Conservation (phyloP, 2,113 vertebrate genomes). For the Hippoglossus stenolepis region DNA sequence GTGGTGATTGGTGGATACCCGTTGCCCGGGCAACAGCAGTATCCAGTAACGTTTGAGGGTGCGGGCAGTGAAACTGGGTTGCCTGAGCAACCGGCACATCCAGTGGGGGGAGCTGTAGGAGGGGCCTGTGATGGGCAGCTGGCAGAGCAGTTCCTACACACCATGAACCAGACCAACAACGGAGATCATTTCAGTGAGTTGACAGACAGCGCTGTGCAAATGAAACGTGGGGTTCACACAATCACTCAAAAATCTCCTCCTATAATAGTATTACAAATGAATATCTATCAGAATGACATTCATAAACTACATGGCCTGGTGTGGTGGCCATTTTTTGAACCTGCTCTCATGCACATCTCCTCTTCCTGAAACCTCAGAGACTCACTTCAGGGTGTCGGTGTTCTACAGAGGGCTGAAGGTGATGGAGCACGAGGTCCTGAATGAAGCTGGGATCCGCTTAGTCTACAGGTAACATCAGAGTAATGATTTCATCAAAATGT, state of each 20-base stretch:
- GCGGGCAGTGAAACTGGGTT: slow-evolving; percentile 59
- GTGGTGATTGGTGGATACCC: slow-evolving; percentile 55
- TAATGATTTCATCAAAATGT: not conserved
- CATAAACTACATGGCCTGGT: not conserved
- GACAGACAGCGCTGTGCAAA: slow-evolving; percentile 3
- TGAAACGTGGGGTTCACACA: not conserved
- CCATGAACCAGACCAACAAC: slow-evolving; percentile 57
- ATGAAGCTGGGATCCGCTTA: slow-evolving; percentile 81
- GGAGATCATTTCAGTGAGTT: slow-evolving; percentile 74
- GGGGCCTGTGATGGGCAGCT: slow-evolving; percentile 45
- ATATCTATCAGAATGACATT: not conserved
- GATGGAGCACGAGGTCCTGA: slow-evolving; percentile 72
- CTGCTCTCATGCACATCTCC: not conserved
- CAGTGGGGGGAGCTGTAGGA: slow-evolving; percentile 60
- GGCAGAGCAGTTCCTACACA: slow-evolving; percentile 58
- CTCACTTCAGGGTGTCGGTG: slow-evolving; percentile 81
- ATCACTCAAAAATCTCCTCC: not conserved
- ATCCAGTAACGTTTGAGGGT: slow-evolving; percentile 63
- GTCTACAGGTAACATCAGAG: slow-evolving; percentile 76
- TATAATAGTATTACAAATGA: not conserved
- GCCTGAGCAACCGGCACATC: slow-evolving; percentile 70
- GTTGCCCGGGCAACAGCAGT: slow-evolving; percentile 74
- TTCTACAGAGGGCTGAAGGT: slow-evolving; percentile 87
- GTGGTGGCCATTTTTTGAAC: not conserved
- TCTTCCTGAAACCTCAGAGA: slow-evolving; percentile 72